A percentile compares a stretch with the other conserved stretches of the same genome.
These are phyloP conservation scores for Poicephalus meyeri DNA, from an alignment of 2,113 vertebrate species.

Conservation along the genomic window DNA sequence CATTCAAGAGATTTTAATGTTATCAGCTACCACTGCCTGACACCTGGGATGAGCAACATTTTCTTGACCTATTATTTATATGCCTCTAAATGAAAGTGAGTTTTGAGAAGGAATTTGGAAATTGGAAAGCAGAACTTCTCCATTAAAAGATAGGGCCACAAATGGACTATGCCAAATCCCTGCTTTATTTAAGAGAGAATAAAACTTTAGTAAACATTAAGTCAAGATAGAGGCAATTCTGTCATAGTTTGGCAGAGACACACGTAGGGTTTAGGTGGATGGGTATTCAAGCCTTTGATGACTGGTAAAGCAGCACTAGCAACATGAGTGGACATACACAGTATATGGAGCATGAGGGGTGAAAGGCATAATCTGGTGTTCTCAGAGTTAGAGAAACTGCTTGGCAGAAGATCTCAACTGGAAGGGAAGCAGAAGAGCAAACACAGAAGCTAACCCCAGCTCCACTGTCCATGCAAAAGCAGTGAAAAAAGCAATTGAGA, in stretches of 20 bases:
- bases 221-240: background rate
- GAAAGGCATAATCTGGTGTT: background rate
- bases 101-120: background rate
- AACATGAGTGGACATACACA: background rate
- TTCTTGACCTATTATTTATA: conserved; percentile 36
- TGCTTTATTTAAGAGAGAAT: background rate
- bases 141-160: background rate
- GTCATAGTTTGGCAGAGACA: background rate
- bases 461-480: background rate
- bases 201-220: background rate
- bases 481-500: background rate
- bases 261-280: rapidly evolving
- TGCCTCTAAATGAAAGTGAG: background rate
- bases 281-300: background rate
- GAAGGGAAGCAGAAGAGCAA: background rate
- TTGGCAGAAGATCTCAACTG: background rate
- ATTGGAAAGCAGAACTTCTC: background rate
- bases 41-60: background rate
- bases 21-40: conserved; percentile 11
- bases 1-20: conserved; percentile 46
- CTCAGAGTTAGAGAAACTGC: background rate
- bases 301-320: background rate
- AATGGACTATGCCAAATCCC: background rate
- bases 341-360: background rate
- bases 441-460: background rate